Base-by-base conservation (phyloP, 1,140 invertebrate genomes). In the Diabrotica virgifera region DNA sequence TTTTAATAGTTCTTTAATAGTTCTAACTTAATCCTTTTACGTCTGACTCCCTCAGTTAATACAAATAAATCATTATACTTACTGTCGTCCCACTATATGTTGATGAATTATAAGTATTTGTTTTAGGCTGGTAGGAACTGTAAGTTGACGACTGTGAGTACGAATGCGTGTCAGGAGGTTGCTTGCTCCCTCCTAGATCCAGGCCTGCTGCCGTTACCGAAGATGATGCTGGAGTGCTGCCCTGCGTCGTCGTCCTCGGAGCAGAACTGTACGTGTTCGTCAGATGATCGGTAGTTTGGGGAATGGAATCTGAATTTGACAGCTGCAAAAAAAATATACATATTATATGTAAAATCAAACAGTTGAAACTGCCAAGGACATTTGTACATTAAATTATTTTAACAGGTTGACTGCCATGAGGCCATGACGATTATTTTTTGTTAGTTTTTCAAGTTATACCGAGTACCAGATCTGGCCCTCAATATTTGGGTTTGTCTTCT, bases 281-380 rank as follows among this genome's bases (percentile, higher is more conserved):
- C 52, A 76, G 59, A 71, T 78, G 77, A 55, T 79, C 77, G 51
- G 67, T 74, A 35, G 77, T 71, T 57, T 66, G 66, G 71, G 77
- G 75, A 77, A 78, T 78, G 74, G 63, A 76, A 51, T 79, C 77
- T 51, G 74, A 65, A 68, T 71, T 79, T 53, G 74, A 68, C 9
- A 79, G 74, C 77, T 78, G 59, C n/a, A 72, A 67, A 59, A 61
- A 60, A 72, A 59, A 36, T n/a, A n/a, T n/a, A n/a, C n/a, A 53
- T 10, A 56, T 50, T 46, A 46, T 0, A 46, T 6, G 4, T 46
- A 24, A 24, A 24, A 1, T 2, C 24, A 24, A 24, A 24, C 24
- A 24, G 24, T 4, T 24, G 24, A 24, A 24, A 4, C 24, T 2
- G 24, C 24, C 24, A 2, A 24, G 24, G 24, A 24, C 24, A 24